Conservation (phyloP, 2,113 vertebrate species). For the Entomyzon cyanotis region DNA sequence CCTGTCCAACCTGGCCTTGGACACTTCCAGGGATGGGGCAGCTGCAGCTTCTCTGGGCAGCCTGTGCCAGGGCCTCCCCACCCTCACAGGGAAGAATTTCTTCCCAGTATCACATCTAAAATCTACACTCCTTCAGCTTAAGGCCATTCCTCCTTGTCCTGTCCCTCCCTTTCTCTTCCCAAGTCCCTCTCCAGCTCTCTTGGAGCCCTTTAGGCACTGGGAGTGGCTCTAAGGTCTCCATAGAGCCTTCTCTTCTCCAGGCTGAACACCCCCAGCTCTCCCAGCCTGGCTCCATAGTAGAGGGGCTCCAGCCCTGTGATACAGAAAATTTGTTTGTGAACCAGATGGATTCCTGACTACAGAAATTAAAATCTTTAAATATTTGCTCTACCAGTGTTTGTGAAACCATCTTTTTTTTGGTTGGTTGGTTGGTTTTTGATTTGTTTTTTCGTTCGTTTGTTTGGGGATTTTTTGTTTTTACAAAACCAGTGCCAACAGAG, state of each 20-base stretch:
- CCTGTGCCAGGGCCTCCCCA: fast-evolving
- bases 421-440: no score
- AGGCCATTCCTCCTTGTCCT: neutral
- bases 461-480: neutral
- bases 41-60: neutral
- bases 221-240: fast-evolving
- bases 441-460: no score
- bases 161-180: neutral
- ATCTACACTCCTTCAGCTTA: neutral
- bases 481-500: neutral
- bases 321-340: neutral
- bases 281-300: neutral
- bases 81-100: neutral
- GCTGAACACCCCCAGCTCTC: neutral
- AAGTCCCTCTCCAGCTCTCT: neutral
- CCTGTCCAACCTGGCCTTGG: fast-evolving
- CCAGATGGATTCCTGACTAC: neutral
- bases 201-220: fast-evolving
- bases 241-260: neutral
- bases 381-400: neutral
- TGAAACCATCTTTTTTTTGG: neutral
- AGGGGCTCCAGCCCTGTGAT: neutral
- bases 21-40: neutral
- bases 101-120: neutral
- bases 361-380: neutral